Percentiles rank a stretch among this genome's conserved stretches.
These are phyloP conservation scores for Mus spretus DNA, from an alignment of 2,797 vertebrate genomes.

Conservation along the genomic window DNA sequence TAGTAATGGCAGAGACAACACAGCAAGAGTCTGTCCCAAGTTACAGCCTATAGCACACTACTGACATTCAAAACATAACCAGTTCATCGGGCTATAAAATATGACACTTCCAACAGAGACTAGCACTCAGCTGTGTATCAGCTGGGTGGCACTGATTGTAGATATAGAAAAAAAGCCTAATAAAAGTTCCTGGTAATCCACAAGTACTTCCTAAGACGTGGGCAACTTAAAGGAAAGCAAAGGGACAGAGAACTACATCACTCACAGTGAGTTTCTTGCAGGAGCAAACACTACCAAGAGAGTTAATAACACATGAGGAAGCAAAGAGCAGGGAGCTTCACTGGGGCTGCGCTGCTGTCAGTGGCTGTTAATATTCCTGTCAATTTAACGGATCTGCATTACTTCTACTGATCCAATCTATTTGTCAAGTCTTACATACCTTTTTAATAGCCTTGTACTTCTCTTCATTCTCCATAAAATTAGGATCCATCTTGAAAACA, in stretches of 20 bases:
- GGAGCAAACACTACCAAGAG: not conserved
- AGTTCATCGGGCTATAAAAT: constrained; percentile 18
- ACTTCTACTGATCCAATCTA: not conserved
- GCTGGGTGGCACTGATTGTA: not conserved
- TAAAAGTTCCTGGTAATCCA: constrained; percentile 26
- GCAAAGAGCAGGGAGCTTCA: not conserved
- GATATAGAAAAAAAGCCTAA: constrained; percentile 2
- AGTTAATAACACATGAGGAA: not conserved
- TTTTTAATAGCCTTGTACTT: constrained; percentile 97
- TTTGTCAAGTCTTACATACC: constrained; percentile 89
- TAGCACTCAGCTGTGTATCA: constrained; percentile 2
- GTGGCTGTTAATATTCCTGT: not conserved
- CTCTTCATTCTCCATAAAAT: constrained; percentile 98
- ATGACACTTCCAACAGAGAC: not conserved
- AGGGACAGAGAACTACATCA: not conserved
- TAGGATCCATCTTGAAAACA: too few species aligned
- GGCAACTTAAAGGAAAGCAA: not conserved
- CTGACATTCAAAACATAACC: constrained; percentile 7
- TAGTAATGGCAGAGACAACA: constrained; percentile 44
- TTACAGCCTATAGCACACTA: constrained; percentile 1
- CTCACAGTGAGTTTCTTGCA: constrained; percentile 41
- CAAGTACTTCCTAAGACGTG: constrained; percentile 17
- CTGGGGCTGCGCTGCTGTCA: not conserved
- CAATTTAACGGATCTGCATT: not conserved
- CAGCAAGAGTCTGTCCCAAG: constrained; percentile 7